These are phyloP conservation scores for Salarias fasciatus DNA, from an alignment of 2,797 vertebrate species.

Conservation along the genomic window DNA sequence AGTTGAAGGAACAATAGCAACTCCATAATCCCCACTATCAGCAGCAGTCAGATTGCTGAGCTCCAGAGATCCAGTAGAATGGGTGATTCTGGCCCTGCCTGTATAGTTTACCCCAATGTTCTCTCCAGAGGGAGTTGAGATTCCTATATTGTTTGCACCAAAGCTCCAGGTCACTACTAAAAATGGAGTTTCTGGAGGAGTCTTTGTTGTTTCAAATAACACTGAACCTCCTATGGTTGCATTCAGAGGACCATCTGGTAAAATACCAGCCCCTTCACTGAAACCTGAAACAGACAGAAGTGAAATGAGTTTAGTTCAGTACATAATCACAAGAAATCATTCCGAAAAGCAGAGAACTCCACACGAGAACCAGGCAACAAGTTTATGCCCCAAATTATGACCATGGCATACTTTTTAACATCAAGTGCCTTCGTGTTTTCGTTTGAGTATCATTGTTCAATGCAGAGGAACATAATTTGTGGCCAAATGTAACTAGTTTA, in stretches of 20 bases:
- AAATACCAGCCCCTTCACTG: conserved; percentile 31
- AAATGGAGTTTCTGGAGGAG: neutral
- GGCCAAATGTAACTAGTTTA: too few relatives aligned
- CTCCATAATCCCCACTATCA: conserved; percentile 42
- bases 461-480: too few relatives aligned
- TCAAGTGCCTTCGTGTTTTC: too few relatives aligned
- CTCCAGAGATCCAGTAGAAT: conserved; percentile 56
- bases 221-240: conserved; percentile 9
- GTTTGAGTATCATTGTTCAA: too few relatives aligned
- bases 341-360: too few relatives aligned
- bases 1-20: accelerated
- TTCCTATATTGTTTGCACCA: accelerated
- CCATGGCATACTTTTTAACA: too few relatives aligned
- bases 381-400: too few relatives aligned
- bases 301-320: too few relatives aligned
- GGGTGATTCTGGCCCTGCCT: conserved; percentile 52
- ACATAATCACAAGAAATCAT: too few relatives aligned
- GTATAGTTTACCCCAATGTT: neutral
- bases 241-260: conserved; percentile 31
- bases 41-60: conserved; percentile 40
- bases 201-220: conserved; percentile 19
- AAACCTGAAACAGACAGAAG: conserved; percentile 48
- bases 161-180: accelerated
- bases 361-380: too few relatives aligned
- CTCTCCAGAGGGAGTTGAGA: accelerated